Conservation (phyloP, 2,888 invertebrate species). For the Heterodera filipjevi region DNA sequence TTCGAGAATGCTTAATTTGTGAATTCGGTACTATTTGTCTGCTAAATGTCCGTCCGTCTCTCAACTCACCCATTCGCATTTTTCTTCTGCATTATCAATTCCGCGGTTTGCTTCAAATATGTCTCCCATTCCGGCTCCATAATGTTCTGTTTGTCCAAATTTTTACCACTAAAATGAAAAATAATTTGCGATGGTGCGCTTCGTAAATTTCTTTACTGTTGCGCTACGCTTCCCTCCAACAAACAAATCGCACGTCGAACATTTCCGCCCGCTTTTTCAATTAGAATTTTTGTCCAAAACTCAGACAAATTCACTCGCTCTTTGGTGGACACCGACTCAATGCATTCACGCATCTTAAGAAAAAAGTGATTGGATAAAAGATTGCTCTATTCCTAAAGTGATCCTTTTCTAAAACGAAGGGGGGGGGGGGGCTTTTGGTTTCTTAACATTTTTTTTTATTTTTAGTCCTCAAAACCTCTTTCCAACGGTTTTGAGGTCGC, state of each 20-base stretch:
- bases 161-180: slow-evolving; percentile 35
- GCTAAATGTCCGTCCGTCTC: not conserved
- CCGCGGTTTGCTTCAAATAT: slow-evolving; percentile 83
- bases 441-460: no score
- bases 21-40: not conserved
- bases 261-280: slow-evolving; percentile 82
- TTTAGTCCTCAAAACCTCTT: no score
- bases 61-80: slow-evolving; percentile 72
- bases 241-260: slow-evolving; percentile 87
- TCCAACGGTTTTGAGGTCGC: no score
- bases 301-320: slow-evolving; percentile 49
- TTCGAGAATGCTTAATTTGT: slow-evolving; percentile 75
- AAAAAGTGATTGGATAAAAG: no score
- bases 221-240: slow-evolving; percentile 72
- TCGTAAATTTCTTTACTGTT: slow-evolving; percentile 31
- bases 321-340: slow-evolving; percentile 43
- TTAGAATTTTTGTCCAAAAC: slow-evolving; percentile 70
- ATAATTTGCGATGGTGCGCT: not conserved
- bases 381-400: no score
- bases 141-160: slow-evolving; percentile 75
- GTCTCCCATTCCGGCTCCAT: slow-evolving; percentile 89
- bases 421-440: no score
- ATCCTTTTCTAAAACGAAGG: no score
- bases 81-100: slow-evolving; percentile 83
- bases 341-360: slow-evolving; percentile 36